phyloP scores from a whole-genome alignment of 2,797 vertebrate genomes.

The Enteromius radiatus region DNA sequence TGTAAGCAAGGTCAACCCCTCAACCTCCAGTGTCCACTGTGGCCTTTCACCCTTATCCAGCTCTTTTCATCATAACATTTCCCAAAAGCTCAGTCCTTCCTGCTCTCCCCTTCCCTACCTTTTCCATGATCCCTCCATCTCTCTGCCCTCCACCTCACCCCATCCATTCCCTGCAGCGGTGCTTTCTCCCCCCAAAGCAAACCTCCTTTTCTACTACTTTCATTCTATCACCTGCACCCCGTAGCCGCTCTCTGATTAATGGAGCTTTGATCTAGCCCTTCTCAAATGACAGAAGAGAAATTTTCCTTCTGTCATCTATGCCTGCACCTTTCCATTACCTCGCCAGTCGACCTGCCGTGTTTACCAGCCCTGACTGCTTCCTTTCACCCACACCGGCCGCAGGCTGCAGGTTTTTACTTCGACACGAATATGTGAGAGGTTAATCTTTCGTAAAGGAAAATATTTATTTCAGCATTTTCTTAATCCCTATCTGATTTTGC shows the following conservation, averaged over 20 bases:
- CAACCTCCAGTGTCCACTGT: slow-evolving; percentile 37
- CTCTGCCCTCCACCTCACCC: slow-evolving; percentile 34
- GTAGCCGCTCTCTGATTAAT: slow-evolving; percentile 48
- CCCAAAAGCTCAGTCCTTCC: slow-evolving; percentile 51
- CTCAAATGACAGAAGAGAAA: slow-evolving; percentile 42
- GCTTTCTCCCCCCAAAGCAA: slow-evolving; percentile 34
- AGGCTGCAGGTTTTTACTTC: slow-evolving; percentile 39
- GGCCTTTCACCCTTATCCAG: slow-evolving; percentile 53
- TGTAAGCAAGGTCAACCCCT: slow-evolving; percentile 47
- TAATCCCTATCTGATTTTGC: slow-evolving; percentile 75
- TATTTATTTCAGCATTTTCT: slow-evolving; percentile 67
- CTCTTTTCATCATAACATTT: slow-evolving; percentile 54
- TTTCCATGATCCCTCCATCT: slow-evolving; percentile 38
- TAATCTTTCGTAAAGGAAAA: slow-evolving; percentile 71
- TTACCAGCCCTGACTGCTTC: slow-evolving; percentile 20
- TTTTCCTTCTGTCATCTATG: slow-evolving; percentile 27
- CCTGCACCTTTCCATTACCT: slow-evolving; percentile 30
- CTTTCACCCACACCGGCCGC: neutral
- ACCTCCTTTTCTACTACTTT: slow-evolving; percentile 23
- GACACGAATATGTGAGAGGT: slow-evolving; percentile 60
- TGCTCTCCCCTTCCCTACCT: slow-evolving; percentile 39
- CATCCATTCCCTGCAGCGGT: slow-evolving; percentile 37
- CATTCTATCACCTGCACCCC: slow-evolving; percentile 42
- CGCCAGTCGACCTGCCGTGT: slow-evolving; percentile 28
- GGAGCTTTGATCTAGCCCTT: slow-evolving; percentile 38